Conservation (phyloP, 1,140 invertebrate genomes). For the Asobara japonica region DNA sequence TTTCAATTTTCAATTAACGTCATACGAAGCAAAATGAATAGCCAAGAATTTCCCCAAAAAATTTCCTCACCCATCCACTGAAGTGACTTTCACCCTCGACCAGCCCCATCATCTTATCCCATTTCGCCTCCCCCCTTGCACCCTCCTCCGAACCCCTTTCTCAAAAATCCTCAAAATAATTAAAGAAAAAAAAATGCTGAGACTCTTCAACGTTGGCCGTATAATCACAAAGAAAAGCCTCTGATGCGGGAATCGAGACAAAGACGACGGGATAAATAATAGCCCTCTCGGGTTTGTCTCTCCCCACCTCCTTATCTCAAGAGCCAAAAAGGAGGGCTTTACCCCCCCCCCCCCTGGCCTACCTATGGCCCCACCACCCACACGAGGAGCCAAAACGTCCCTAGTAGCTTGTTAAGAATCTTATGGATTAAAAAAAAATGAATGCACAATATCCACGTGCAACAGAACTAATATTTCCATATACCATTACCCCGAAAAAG, state of each 20-base stretch:
- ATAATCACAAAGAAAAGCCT: constrained; percentile 17
- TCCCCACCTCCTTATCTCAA: constrained; percentile 2
- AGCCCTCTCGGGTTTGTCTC: constrained; percentile 22
- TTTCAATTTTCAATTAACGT: background rate
- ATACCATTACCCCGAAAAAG: no score
- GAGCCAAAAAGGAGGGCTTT: constrained; percentile 3
- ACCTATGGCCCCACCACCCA: background rate
- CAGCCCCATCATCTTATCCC: background rate
- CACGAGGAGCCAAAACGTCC: background rate
- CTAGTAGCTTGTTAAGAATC: constrained; percentile 6
- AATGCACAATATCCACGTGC: background rate
- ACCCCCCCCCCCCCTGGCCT: background rate
- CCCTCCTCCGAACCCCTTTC: background rate
- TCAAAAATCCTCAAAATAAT: constrained; percentile 15
- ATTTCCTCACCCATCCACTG: background rate
- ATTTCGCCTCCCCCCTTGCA: background rate
- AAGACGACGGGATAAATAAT: constrained; percentile 31
- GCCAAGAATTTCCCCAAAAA: background rate
- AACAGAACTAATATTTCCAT: no score
- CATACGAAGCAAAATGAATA: background rate
- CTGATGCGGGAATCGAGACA: constrained; percentile 25
- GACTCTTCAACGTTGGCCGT: constrained; percentile 12
- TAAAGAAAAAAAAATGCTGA: constrained; percentile 20
- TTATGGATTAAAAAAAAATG: background rate
- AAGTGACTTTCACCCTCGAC: constrained; percentile 3